Evolutionary conservation across 2,888 invertebrate species (phyloP), one percentile per base, ranked within the genome.

Genomic region (Caenorhabditis imperialis): DNA sequence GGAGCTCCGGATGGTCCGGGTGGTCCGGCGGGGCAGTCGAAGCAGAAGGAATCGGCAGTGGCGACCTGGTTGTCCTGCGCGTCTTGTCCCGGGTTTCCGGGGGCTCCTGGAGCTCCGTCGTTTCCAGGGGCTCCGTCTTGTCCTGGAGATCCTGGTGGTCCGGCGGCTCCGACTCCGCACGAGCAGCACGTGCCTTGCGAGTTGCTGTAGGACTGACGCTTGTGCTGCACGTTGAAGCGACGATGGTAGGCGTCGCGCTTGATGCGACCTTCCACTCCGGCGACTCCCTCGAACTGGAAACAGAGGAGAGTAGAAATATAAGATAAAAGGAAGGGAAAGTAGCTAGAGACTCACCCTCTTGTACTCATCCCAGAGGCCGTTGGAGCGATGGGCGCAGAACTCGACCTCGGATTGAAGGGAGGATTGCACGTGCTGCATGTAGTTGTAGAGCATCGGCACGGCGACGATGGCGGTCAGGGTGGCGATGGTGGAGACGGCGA

Each of bases 361-460:
- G n/a, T n/a, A n/a, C n/a, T n/a, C n/a, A n/a, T n/a, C n/a, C n/a
- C n/a, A n/a, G n/a, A n/a, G 75, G 33, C 80, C 81, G 47, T 70
- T 62, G 14, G 82, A 75, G 3, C 81, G 53, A 40, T 82, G 82
- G 1, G 51, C 45, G 62, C 84, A 84, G 63, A 82, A 83, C 53
- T 84, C 84, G 48, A 84, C 70, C 57, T 82, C 81, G 27, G 75
- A 67, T 38, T 81, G 74, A 40, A 82, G 77, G 23, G 77, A 75
- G 14, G 79, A 77, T 61, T 82, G 82, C 23, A 81, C 78, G 58
- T 76, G 73, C 71, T 82, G 82, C 75, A 81, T 69, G n/a, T n/a
- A n/a, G n/a, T n/a, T n/a, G n/a, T n/a, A n/a, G n/a, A n/a, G n/a
- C n/a, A n/a, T n/a, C n/a, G n/a, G n/a, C n/a, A n/a, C n/a, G n/a